Conservation (phyloP, 2,888 invertebrate species). For the Mythimna ferrago region DNA sequence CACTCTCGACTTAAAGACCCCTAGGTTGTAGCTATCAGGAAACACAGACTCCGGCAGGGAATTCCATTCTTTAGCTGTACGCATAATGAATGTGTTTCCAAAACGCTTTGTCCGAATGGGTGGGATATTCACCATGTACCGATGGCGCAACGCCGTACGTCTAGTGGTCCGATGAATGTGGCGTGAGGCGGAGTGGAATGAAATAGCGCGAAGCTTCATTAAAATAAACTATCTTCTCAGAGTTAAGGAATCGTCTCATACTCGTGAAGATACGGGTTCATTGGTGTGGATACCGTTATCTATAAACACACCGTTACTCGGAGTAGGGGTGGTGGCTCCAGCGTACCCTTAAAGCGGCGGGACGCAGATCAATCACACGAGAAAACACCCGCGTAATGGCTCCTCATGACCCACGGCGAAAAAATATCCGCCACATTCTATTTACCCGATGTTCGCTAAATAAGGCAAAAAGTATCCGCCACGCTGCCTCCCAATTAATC, state of each 20-base stretch:
- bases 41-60: too few species aligned
- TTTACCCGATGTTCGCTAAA: constrained; percentile 81
- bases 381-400: constrained; percentile 84
- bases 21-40: too few species aligned
- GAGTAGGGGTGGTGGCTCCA: constrained; percentile 44
- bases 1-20: too few species aligned
- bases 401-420: constrained; percentile 79
- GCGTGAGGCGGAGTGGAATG: too few species aligned
- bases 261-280: constrained; percentile 34
- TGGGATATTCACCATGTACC: too few species aligned
- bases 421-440: constrained; percentile 76
- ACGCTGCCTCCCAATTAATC: constrained; percentile 79
- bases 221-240: constrained; percentile 32
- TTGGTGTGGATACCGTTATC: constrained; percentile 45
- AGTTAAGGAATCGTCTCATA: constrained; percentile 16
- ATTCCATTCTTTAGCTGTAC: too few species aligned
- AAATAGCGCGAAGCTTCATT: constrained; percentile 31
- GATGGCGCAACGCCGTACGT: too few species aligned
- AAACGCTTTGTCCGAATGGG: too few species aligned
- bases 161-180: too few species aligned
- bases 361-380: constrained; percentile 83
- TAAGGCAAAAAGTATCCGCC: constrained; percentile 83
- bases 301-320: constrained; percentile 52
- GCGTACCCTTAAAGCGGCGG: constrained; percentile 64
- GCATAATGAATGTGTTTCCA: too few species aligned